Evolutionary conservation across 2,113 vertebrate genomes (phyloP).

Genomic region (Melanostigma gelatinosum): DNA sequence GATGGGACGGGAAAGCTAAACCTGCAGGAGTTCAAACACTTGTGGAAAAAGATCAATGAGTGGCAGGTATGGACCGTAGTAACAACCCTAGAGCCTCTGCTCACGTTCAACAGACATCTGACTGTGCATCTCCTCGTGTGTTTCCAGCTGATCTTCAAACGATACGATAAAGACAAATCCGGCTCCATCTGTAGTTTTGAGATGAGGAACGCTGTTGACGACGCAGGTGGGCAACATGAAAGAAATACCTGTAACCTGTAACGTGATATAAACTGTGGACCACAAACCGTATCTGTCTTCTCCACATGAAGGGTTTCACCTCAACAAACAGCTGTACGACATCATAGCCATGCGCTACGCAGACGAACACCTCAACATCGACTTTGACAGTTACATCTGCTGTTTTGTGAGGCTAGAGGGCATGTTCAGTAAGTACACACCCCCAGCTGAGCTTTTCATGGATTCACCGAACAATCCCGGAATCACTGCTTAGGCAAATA

Average conservation of each 20-base stretch:
- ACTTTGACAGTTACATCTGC: conserved; percentile 98
- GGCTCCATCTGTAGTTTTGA: conserved; percentile 95
- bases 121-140: not conserved
- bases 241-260: not conserved
- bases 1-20: conserved; percentile 95
- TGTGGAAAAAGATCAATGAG: conserved; percentile 97
- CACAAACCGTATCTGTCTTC: not conserved
- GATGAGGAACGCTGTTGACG: conserved; percentile 94
- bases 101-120: not conserved
- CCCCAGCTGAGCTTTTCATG: too few relatives aligned
- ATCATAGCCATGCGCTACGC: conserved; percentile 98
- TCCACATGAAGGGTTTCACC: conserved; percentile 87
- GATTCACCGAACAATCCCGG: not conserved
- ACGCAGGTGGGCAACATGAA: conserved; percentile 86
- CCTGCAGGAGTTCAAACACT: conserved; percentile 93
- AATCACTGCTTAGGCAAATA: not conserved
- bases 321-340: conserved; percentile 95
- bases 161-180: conserved; percentile 86
- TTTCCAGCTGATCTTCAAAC: conserved; percentile 91
- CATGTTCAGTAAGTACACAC: conserved; percentile 94
- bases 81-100: not conserved
- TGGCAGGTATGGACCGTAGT: conserved; percentile 88
- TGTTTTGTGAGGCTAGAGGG: conserved; percentile 97
- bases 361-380: conserved; percentile 90
- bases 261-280: not conserved